Percentiles rank a stretch among this genome's conserved stretches.
Conservation (phyloP, 2,888 invertebrate species). For the Macrosoma leucophasiata region DNA sequence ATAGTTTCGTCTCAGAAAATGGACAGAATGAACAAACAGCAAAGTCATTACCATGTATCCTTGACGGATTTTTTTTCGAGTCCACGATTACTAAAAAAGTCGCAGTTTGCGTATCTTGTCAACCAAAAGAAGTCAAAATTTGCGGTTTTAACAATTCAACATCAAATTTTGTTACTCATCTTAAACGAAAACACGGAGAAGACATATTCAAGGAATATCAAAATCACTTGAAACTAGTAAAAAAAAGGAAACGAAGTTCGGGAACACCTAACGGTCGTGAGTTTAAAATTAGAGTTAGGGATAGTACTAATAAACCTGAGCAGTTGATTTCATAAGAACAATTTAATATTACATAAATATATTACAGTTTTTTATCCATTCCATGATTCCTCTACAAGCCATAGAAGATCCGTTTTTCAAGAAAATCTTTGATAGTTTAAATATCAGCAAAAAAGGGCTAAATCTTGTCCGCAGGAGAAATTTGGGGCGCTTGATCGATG, state of each 20-base stretch:
- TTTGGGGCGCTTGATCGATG: constrained; percentile 1
- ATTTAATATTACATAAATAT: constrained; percentile 14
- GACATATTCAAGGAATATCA: constrained; percentile 6
- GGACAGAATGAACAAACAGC: background rate
- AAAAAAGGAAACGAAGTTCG: constrained; percentile 2
- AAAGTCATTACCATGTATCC: constrained; percentile 1
- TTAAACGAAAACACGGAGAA: constrained; percentile 17
- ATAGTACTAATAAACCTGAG: no score
- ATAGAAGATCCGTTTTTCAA: constrained; percentile 14
- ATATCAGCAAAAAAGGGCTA: constrained; percentile 6
- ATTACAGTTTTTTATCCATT: constrained; percentile 13
- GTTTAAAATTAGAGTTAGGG: no score
- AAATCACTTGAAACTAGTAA: constrained; percentile 3
- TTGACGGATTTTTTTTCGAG: constrained; percentile 8
- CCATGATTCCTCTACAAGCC: constrained; percentile 15
- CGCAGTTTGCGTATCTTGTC: constrained; percentile 8
- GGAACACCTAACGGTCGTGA: no score
- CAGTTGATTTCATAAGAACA: no score
- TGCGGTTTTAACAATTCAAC: constrained; percentile 13
- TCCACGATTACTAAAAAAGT: constrained; percentile 10
- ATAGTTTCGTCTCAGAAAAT: background rate
- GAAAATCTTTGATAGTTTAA: constrained; percentile 12
- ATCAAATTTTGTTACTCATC: constrained; percentile 18
- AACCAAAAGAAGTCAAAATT: constrained; percentile 15
- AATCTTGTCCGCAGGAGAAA: background rate